Percentiles rank a stretch among this genome's conserved stretches.
Evolutionary conservation across 2,113 vertebrate species (phyloP).

Genomic region (Rhagologus leucostigma): DNA sequence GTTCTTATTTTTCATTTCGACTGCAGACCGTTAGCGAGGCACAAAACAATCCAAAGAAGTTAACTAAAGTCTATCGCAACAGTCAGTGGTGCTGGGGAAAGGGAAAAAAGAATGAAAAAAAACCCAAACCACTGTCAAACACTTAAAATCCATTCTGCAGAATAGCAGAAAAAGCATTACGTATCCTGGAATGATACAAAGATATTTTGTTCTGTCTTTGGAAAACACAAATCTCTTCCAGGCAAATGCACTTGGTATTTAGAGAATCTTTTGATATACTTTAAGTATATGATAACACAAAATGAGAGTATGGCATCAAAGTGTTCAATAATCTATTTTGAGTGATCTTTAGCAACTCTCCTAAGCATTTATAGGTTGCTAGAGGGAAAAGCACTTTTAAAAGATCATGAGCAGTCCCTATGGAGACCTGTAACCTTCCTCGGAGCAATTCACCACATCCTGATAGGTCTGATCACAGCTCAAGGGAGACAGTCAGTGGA

Average conservation of each 20-base stretch:
- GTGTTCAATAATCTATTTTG: conserved; percentile 37
- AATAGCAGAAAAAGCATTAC: neutral
- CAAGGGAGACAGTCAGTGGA: neutral
- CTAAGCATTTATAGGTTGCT: conserved; percentile 39
- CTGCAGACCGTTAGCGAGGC: neutral
- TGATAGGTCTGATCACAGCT: conserved; percentile 26
- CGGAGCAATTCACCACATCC: conserved; percentile 30
- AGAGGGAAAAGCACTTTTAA: conserved; percentile 51
- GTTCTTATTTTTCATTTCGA: conserved; percentile 59
- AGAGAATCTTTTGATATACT: conserved; percentile 38
- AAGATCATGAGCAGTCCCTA: conserved; percentile 59
- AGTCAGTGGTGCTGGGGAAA: neutral
- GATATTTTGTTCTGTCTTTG: neutral
- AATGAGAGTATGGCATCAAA: neutral
- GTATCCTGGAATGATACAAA: neutral
- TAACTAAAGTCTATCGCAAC: conserved; percentile 1
- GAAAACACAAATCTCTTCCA: neutral
- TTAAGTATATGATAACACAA: conserved; percentile 12
- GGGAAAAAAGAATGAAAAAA: neutral
- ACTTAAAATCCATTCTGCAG: neutral
- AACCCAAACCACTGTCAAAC: accelerated
- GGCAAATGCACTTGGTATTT: conserved; percentile 23
- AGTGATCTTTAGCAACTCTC: conserved; percentile 55
- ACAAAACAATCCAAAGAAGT: neutral
- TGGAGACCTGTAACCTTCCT: conserved; percentile 62